Evolutionary conservation across 2,113 vertebrate species (phyloP).

Genomic region (Gnathonemus longibarbis): DNA sequence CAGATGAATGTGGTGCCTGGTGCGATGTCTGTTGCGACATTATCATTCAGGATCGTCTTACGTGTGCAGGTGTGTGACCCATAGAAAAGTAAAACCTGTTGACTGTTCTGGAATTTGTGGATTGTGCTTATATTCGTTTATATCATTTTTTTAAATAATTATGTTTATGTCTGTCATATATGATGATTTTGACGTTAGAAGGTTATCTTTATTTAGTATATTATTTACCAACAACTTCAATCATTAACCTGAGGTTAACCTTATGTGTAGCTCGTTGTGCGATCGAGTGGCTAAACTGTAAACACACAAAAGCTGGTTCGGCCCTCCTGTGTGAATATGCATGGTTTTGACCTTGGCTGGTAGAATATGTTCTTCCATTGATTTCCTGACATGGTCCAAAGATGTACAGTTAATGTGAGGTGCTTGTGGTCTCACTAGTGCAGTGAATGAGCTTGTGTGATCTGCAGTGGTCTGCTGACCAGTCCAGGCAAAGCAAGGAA

Average conservation of each 20-base stretch:
- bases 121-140: not conserved
- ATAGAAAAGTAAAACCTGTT: not conserved
- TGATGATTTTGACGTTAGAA: not conserved
- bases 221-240: constrained; percentile 10
- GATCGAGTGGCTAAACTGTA: not conserved
- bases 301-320: not conserved
- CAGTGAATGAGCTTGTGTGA: not conserved
- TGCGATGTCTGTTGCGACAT: constrained; percentile 59
- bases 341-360: not conserved
- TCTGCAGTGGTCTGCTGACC: not conserved
- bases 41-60: constrained; percentile 50
- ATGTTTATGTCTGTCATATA: not conserved
- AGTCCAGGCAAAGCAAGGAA: not conserved
- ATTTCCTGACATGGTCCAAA: not conserved
- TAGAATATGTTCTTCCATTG: not conserved
- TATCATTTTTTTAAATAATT: not conserved
- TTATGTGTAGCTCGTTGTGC: not conserved
- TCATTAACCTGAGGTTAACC: not conserved
- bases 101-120: not conserved
- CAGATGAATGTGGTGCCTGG: constrained; percentile 42
- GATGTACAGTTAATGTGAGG: not conserved
- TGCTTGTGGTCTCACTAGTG: not conserved
- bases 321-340: not conserved
- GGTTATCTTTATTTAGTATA: not conserved
- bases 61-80: constrained; percentile 54